phyloP scores from a whole-genome alignment of 1,140 invertebrate species.

The Drosophila nigromelanica region DNA sequence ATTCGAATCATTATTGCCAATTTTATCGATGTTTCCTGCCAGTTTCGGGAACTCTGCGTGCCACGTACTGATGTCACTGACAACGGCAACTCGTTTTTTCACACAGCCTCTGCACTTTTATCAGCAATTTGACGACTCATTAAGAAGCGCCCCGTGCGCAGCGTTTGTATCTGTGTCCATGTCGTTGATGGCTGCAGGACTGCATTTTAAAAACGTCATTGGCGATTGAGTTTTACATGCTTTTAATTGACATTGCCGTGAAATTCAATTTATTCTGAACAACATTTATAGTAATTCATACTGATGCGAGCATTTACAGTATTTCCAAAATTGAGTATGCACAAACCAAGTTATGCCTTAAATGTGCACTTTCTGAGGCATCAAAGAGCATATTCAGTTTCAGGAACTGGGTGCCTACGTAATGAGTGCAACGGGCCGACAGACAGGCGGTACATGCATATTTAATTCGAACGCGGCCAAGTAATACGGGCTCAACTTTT shows the following conservation, averaged over 20 bases:
- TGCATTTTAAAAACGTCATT: conserved; percentile 80
- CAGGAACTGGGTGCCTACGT: background rate
- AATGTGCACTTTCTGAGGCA: conserved; percentile 53
- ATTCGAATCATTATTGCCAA: conserved; percentile 65
- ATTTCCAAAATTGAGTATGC: conserved; percentile 10
- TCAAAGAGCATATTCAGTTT: background rate
- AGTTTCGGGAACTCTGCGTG: conserved; percentile 70
- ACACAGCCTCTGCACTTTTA: conserved; percentile 76
- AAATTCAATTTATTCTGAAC: conserved; percentile 80
- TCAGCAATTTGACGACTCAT: conserved; percentile 83
- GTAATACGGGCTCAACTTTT: conserved; percentile 5
- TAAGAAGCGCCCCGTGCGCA: conserved; percentile 45
- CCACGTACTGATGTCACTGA: conserved; percentile 64
- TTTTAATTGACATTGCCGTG: conserved; percentile 82
- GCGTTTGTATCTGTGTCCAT: background rate
- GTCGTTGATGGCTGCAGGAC: conserved; percentile 48
- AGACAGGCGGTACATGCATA: background rate
- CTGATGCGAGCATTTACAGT: conserved; percentile 35
- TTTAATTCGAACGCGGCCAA: background rate
- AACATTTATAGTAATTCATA: conserved; percentile 79
- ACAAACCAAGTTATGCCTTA: conserved; percentile 31
- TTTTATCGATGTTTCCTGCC: conserved; percentile 79
- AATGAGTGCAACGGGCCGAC: conserved; percentile 3
- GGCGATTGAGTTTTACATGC: conserved; percentile 82
- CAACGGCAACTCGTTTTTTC: conserved; percentile 53